phyloP scores from a whole-genome alignment of 1,140 invertebrate genomes.

The Cotesia typhae region DNA sequence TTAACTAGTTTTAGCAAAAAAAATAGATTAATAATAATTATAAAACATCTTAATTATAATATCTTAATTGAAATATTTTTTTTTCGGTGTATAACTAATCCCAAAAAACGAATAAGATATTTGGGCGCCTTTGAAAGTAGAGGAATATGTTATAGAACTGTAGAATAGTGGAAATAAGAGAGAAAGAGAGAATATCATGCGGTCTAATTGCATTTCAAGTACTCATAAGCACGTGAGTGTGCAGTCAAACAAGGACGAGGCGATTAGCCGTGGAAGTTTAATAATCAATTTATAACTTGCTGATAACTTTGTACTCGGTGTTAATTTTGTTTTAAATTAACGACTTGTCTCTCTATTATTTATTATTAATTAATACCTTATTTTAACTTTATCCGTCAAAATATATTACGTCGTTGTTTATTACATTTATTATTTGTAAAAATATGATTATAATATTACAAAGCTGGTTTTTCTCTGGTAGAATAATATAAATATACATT shows the following conservation, averaged over 20 bases:
- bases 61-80: not conserved
- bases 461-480: too few species aligned
- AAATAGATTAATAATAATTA: too few species aligned
- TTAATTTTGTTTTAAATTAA: slow-evolving; percentile 15
- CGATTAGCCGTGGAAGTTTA: slow-evolving; percentile 28
- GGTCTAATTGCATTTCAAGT: slow-evolving; percentile 25
- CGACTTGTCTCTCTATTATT: too few species aligned
- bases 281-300: slow-evolving; percentile 29
- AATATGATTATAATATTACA: too few species aligned
- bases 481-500: too few species aligned
- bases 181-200: not conserved
- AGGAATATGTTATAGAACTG: not conserved
- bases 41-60: too few species aligned
- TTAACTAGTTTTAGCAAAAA: too few species aligned
- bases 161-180: not conserved
- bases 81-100: not conserved
- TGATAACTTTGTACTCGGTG: slow-evolving; percentile 21
- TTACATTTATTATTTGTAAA: too few species aligned
- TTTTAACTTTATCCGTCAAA: too few species aligned
- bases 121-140: not conserved
- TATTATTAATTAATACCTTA: too few species aligned
- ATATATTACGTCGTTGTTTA: too few species aligned
- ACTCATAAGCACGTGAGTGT: slow-evolving; percentile 4
- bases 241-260: slow-evolving; percentile 10
- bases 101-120: not conserved